phyloP scores from a whole-genome alignment of 2,888 invertebrate genomes.

The Hedya salicella region DNA sequence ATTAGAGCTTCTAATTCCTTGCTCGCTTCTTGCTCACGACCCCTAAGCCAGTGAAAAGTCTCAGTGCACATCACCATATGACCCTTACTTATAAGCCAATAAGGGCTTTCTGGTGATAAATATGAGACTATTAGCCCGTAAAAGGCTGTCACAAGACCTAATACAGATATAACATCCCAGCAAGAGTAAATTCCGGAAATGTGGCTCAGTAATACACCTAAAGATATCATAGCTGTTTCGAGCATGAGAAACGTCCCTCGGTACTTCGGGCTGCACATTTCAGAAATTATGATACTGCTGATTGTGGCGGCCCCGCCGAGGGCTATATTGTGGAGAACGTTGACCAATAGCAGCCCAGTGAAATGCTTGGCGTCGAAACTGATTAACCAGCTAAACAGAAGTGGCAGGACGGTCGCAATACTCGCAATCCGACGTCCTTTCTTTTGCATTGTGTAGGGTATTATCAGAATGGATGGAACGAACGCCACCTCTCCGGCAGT shows the following conservation, averaged over 20 bases:
- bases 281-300: constrained; percentile 50
- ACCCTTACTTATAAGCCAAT: constrained; percentile 50
- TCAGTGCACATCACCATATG: constrained; percentile 48
- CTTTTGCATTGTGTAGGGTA: constrained; percentile 51
- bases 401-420: constrained; percentile 47
- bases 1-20: constrained; percentile 50
- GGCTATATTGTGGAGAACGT: constrained; percentile 48
- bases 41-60: constrained; percentile 48
- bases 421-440: constrained; percentile 49
- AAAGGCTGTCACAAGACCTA: constrained; percentile 46
- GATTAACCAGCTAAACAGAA: constrained; percentile 50
- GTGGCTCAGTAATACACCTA: constrained; percentile 50
- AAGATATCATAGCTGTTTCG: constrained; percentile 50
- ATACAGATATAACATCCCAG: constrained; percentile 44
- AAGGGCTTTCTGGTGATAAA: constrained; percentile 50
- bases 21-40: constrained; percentile 45
- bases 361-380: constrained; percentile 44
- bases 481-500: constrained; percentile 50
- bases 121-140: constrained; percentile 44
- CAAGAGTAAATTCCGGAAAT: constrained; percentile 45
- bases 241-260: constrained; percentile 48
- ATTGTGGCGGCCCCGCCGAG: constrained; percentile 50
- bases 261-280: constrained; percentile 49
- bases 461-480: constrained; percentile 50
- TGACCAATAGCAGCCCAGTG: constrained; percentile 44